phyloP scores from a whole-genome alignment of 2,113 vertebrate genomes.

The Mandrillus leucophaeus region DNA sequence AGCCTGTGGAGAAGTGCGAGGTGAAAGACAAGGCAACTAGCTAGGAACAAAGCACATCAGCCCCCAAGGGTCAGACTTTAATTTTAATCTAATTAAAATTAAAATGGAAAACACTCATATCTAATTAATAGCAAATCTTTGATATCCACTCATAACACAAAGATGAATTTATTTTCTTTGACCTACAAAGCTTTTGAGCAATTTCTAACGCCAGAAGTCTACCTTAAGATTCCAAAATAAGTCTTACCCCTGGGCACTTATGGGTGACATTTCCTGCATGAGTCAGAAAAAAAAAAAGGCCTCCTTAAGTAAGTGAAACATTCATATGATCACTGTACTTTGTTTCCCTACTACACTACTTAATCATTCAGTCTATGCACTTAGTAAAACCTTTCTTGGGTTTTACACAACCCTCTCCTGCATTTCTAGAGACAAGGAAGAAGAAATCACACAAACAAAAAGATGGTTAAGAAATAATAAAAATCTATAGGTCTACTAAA shows the following conservation, averaged over 20 bases:
- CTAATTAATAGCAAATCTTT: background rate
- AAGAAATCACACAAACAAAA: background rate
- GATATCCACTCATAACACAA: background rate
- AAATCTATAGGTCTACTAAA: background rate
- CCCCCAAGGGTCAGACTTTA: background rate
- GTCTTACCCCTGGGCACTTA: background rate
- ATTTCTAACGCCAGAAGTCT: constrained; percentile 19
- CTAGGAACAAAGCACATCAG: background rate
- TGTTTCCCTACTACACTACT: background rate
- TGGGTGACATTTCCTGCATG: background rate
- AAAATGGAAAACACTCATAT: background rate
- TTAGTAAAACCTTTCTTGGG: background rate
- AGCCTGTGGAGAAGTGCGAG: background rate
- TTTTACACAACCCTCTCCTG: background rate
- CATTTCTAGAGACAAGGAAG: constrained; percentile 31
- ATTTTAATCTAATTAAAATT: background rate
- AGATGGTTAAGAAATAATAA: background rate
- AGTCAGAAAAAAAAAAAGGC: background rate
- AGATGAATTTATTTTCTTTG: background rate
- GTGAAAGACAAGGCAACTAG: background rate
- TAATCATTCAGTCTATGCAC: background rate
- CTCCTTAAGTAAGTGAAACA: background rate
- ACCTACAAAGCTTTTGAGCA: constrained; percentile 30
- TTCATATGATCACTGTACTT: background rate
- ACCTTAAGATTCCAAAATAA: background rate